Conservation (phyloP, 2,888 invertebrate species). For the Rapana venosa region DNA sequence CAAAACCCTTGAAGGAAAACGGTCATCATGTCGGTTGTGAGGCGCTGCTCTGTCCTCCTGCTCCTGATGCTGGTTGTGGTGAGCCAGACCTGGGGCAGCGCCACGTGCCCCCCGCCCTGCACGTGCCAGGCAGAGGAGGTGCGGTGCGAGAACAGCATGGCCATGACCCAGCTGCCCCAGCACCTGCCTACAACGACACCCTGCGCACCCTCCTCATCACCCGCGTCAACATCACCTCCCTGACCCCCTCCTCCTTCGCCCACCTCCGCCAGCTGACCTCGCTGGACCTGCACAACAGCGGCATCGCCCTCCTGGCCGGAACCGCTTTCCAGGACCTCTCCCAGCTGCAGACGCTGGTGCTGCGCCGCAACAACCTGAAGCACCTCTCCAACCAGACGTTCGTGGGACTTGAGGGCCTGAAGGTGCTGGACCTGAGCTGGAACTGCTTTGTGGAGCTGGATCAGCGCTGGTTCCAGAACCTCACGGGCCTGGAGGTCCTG, state of each 20-base stretch:
- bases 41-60: neutral
- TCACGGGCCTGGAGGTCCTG: slow-evolving; percentile 29
- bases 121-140: slow-evolving; percentile 17
- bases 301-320: neutral
- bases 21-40: neutral
- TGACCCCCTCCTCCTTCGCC: slow-evolving; percentile 1
- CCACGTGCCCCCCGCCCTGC: slow-evolving; percentile 28
- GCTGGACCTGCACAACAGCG: slow-evolving; percentile 38
- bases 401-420: slow-evolving; percentile 23
- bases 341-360: slow-evolving; percentile 37
- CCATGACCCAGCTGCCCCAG: neutral
- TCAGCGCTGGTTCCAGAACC: slow-evolving; percentile 27
- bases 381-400: slow-evolving; percentile 30
- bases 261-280: slow-evolving; percentile 14
- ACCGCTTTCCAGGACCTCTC: slow-evolving; percentile 27
- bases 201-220: neutral
- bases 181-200: slow-evolving; percentile 8
- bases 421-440: slow-evolving; percentile 41
- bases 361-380: slow-evolving; percentile 36
- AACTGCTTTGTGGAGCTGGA: slow-evolving; percentile 31
- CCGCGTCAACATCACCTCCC: neutral
- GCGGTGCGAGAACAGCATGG: neutral
- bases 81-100: neutral
- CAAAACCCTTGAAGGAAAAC: neutral
- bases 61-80: neutral